Percentiles rank a stretch among this genome's conserved stretches.
These are phyloP conservation scores for Synanthedon vespiformis DNA, from an alignment of 2,888 invertebrate genomes.

Conservation along the genomic window DNA sequence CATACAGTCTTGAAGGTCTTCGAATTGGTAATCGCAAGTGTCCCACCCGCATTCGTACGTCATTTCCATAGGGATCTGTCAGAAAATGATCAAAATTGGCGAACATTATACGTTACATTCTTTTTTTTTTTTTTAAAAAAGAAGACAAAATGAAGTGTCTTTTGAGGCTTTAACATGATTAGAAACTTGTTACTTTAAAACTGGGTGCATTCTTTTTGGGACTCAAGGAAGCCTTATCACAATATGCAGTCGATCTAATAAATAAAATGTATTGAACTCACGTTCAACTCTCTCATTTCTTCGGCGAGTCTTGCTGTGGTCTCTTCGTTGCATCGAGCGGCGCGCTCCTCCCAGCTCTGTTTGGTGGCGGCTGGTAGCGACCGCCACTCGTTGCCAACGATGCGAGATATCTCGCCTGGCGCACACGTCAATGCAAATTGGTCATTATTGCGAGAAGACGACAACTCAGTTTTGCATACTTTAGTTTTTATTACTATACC, in stretches of 20 bases:
- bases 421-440: neutral
- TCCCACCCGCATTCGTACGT: conserved; percentile 93
- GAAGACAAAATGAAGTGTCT: too few species aligned
- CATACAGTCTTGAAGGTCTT: conserved; percentile 86
- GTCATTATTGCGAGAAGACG: neutral
- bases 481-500: conserved; percentile 3
- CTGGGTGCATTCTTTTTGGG: too few species aligned
- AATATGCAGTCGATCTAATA: too few species aligned
- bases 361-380: conserved; percentile 89
- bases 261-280: conserved; percentile 20
- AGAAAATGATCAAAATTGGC: neutral
- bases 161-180: too few species aligned
- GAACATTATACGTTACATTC: too few species aligned
- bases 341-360: conserved; percentile 94
- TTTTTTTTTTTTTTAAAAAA: too few species aligned
- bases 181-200: too few species aligned
- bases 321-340: conserved; percentile 90
- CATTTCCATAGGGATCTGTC: conserved; percentile 55
- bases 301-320: conserved; percentile 75
- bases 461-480: neutral
- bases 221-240: too few species aligned
- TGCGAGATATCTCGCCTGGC: conserved; percentile 75
- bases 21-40: conserved; percentile 93
- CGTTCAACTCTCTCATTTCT: conserved; percentile 57
- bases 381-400: conserved; percentile 92